phyloP scores from a whole-genome alignment of 2,797 vertebrate genomes.

The Simalia tracyae region DNA sequence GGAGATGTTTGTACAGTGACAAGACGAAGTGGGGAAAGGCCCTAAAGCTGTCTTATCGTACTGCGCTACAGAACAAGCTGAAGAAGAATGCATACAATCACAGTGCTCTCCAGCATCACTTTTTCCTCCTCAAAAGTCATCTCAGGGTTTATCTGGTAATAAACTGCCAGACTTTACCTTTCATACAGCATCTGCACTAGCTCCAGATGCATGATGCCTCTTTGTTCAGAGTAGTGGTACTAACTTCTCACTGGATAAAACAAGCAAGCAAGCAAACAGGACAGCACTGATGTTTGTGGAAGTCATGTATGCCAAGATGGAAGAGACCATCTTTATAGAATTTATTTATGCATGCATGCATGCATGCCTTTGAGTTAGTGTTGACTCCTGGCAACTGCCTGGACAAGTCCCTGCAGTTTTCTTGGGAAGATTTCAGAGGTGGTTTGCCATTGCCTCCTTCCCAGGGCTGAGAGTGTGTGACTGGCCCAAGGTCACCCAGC shows the following conservation, averaged over 20 bases:
- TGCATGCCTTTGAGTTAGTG: not conserved
- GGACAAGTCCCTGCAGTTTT: no score
- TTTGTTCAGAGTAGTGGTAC: not conserved
- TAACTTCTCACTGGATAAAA: not conserved
- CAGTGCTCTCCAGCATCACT: not conserved
- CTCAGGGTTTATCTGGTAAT: not conserved
- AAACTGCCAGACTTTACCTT: not conserved
- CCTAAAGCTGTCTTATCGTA: not conserved
- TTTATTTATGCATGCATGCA: not conserved
- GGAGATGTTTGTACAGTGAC: not conserved
- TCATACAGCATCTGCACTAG: not conserved
- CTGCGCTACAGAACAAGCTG: rapidly evolving
- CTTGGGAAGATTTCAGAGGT: no score
- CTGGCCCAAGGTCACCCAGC: no score
- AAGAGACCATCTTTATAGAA: not conserved
- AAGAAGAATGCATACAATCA: not conserved
- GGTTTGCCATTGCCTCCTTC: no score
- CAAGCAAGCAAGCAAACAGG: not conserved
- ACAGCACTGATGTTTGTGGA: not conserved
- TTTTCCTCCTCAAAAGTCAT: not conserved
- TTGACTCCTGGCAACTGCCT: not conserved
- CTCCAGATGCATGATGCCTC: not conserved
- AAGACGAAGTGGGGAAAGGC: not conserved
- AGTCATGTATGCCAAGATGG: not conserved
- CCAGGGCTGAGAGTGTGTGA: no score